These are phyloP conservation scores for Fragum whitleyi DNA, from an alignment of 2,888 invertebrate species.

Conservation along the genomic window DNA sequence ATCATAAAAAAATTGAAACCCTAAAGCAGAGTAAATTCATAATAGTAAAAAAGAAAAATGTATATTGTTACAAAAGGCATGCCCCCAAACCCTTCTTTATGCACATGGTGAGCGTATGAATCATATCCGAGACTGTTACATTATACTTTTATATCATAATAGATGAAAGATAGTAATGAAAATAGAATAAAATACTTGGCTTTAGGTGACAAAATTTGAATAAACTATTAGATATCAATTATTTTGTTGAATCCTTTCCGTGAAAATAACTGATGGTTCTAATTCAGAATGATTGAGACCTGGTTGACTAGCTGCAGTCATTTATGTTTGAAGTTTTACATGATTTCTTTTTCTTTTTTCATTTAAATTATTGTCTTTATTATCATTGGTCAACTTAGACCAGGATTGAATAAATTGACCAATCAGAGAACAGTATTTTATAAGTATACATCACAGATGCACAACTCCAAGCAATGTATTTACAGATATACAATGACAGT, in stretches of 20 bases:
- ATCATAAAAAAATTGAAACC: conserved; percentile 12
- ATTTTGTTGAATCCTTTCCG: neutral
- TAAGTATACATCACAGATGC: too few relatives aligned
- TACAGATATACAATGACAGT: too few relatives aligned
- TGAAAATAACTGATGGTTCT: too few relatives aligned
- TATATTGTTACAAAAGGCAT: conserved; percentile 15
- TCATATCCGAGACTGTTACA: conserved; percentile 24
- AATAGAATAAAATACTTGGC: conserved; percentile 2
- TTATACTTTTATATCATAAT: conserved; percentile 27
- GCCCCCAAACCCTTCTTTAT: conserved; percentile 13
- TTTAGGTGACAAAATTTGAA: conserved; percentile 19
- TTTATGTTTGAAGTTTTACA: too few relatives aligned
- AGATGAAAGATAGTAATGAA: conserved; percentile 16
- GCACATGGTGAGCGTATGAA: conserved; percentile 14
- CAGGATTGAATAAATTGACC: too few relatives aligned
- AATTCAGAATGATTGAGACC: too few relatives aligned
- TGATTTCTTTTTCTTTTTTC: too few relatives aligned
- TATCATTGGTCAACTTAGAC: too few relatives aligned
- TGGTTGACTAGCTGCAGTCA: too few relatives aligned
- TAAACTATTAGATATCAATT: conserved; percentile 10
- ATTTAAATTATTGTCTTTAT: too few relatives aligned
- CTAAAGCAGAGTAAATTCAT: conserved; percentile 19
- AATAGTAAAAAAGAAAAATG: conserved; percentile 11
- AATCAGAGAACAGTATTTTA: too few relatives aligned
- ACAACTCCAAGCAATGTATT: too few relatives aligned